Percentiles rank a stretch among this genome's conserved stretches.
Conservation (phyloP, 2,113 vertebrate species). For the Dasyurus viverrinus region DNA sequence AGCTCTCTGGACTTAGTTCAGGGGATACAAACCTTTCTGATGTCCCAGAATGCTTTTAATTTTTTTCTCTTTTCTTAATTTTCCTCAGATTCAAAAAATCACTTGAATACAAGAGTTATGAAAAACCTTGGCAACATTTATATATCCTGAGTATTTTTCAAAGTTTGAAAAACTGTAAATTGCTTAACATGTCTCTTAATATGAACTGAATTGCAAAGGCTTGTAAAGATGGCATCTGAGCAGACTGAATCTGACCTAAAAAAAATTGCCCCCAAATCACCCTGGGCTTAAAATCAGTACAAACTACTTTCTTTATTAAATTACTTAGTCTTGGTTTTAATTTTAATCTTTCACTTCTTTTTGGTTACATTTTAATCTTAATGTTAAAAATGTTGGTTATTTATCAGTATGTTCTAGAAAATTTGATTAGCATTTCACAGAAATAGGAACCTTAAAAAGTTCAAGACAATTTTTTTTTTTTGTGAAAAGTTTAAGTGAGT, state of each 20-base stretch:
- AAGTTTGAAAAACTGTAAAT: background rate
- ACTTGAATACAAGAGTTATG: constrained; percentile 56
- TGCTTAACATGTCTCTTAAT: background rate
- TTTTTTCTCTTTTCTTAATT: constrained; percentile 43
- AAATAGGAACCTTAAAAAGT: constrained; percentile 33
- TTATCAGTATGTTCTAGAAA: background rate
- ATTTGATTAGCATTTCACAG: constrained; percentile 53
- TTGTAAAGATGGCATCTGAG: constrained; percentile 47
- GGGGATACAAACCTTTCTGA: constrained; percentile 44
- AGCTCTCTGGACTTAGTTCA: constrained; percentile 51
- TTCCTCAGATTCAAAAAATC: constrained; percentile 44
- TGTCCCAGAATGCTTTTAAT: constrained; percentile 49
- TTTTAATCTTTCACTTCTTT: constrained; percentile 53
- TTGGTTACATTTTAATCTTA: constrained; percentile 59
- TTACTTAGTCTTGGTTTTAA: constrained; percentile 62
- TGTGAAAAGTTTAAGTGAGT: constrained; percentile 54
- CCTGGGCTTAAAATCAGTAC: constrained; percentile 42
- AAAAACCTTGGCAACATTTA: constrained; percentile 42
- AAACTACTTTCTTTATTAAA: constrained; percentile 53
- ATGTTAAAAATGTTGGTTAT: constrained; percentile 17
- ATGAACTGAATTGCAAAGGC: constrained; percentile 53
- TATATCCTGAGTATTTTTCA: background rate
- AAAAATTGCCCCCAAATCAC: constrained; percentile 52
- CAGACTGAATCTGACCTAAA: constrained; percentile 55
- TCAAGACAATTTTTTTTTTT: constrained; percentile 44